Evolutionary conservation across 2,113 vertebrate species (phyloP).

Genomic region (Thamnophis sirtalis): DNA sequence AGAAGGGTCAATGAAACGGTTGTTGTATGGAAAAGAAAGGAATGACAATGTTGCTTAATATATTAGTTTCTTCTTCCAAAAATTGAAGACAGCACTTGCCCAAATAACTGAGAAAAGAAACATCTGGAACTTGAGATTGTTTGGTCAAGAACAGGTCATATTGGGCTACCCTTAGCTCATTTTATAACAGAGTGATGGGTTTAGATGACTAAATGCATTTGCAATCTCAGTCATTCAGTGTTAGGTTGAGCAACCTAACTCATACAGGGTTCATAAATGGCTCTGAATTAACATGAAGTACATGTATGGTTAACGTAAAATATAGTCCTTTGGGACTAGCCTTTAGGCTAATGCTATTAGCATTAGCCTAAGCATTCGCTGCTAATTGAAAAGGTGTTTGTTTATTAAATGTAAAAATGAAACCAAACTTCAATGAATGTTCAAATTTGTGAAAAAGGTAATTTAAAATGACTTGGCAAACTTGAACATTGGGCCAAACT

Average conservation of each 20-base stretch:
- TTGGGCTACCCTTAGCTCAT: background rate
- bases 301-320: background rate
- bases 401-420: background rate
- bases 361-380: too few species aligned
- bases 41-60: background rate
- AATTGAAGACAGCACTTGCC: background rate
- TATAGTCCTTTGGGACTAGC: background rate
- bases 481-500: background rate
- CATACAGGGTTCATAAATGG: background rate
- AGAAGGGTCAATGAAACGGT: background rate
- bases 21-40: background rate
- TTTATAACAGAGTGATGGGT: background rate
- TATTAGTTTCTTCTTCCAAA: background rate
- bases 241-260: background rate
- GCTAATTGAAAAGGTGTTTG: background rate
- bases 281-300: background rate
- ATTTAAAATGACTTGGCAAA: background rate
- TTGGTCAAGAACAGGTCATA: background rate
- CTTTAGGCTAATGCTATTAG: background rate
- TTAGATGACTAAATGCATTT: background rate
- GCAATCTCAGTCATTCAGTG: background rate
- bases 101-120: background rate
- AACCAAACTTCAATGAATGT: background rate
- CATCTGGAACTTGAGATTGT: background rate
- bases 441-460: background rate